Base-by-base conservation (phyloP, 2,888 invertebrate genomes). In the Flexamia atlantica region DNA sequence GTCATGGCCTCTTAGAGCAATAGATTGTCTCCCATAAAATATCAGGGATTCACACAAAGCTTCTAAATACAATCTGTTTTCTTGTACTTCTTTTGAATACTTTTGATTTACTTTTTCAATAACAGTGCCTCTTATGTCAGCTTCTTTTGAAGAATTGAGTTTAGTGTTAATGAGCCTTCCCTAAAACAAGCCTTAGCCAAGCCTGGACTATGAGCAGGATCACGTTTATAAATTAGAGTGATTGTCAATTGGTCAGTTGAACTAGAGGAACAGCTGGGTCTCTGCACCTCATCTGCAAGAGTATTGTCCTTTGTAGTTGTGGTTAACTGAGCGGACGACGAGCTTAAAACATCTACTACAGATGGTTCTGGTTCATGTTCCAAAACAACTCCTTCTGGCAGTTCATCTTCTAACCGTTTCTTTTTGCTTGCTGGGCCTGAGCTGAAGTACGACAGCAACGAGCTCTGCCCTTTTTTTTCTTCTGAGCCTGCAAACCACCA, bases 11-110 rank as follows among this genome's bases (percentile, higher is more conserved):
- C 86, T 84, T 40, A 87, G 84, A 17, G 87, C 85, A 70, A 87
- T 83, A 57, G 85, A 84, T 84, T 87, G 87, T 72, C 82, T 86
- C 25, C 86, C 87, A 64, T 86, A 80, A 81, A 85, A 83, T 81
- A 81, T 85, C 70, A 87, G 83, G 40, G 86, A 83, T 40, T 86
- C 84, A 25, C 86, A 87, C 42, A 85, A 28, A 74, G 84, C 85
- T 81, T 83, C 84, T 23, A 87, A 81, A 28, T 87, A 83, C 32
- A 53, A 20, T 30, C 87, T 46, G 70, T 86, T 76, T 85, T 85
- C 83, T 86, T 60, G 81, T 83, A 85, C 84, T 83, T 86, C 86
- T 85, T 87, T 74, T 83, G 80, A 72, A 85, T 86, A 17, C 81
- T 84, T 50, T 81, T 81, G 50, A 82, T 85, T 70, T 83, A 87